A percentile compares a stretch with the other conserved stretches of the same genome.
These are phyloP conservation scores for Seira musarum DNA, from an alignment of 2,888 invertebrate species.

Conservation along the genomic window DNA sequence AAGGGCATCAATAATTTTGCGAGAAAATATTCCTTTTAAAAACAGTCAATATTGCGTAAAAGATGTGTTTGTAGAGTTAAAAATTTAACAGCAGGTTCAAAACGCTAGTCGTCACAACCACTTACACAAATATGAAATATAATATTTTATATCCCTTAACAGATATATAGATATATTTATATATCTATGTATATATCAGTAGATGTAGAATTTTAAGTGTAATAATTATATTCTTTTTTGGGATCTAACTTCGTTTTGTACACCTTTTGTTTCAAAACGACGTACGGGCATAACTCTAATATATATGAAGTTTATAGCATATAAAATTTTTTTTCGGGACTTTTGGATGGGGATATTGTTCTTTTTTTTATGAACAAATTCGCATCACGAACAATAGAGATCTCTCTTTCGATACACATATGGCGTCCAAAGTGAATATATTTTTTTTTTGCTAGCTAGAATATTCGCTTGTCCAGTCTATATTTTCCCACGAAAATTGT, in stretches of 20 bases:
- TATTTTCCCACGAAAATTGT: no score
- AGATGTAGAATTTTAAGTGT: not conserved
- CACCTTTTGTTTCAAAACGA: not conserved
- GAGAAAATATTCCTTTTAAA: no score
- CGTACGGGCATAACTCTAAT: conserved; percentile 21
- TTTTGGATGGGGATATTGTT: not conserved
- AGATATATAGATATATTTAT: conserved; percentile 29
- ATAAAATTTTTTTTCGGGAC: no score
- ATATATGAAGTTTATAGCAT: not conserved
- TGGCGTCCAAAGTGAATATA: no score
- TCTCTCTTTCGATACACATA: not conserved
- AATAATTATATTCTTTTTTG: no score
- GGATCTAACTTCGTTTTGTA: no score
- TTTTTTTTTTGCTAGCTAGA: no score
- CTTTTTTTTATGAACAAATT: conserved; percentile 31
- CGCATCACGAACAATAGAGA: conserved; percentile 29
- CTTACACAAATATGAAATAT: conserved; percentile 30
- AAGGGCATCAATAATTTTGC: no score
- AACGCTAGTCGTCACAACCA: conserved; percentile 52
- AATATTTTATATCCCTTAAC: not conserved
- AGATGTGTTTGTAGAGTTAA: no score
- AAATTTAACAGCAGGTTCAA: conserved; percentile 28
- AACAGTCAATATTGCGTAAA: no score
- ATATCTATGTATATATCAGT: conserved; percentile 11
- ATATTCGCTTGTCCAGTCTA: no score